These are phyloP conservation scores for Muschampia plurimacula DNA, from an alignment of 2,888 invertebrate species.

Conservation along the genomic window DNA sequence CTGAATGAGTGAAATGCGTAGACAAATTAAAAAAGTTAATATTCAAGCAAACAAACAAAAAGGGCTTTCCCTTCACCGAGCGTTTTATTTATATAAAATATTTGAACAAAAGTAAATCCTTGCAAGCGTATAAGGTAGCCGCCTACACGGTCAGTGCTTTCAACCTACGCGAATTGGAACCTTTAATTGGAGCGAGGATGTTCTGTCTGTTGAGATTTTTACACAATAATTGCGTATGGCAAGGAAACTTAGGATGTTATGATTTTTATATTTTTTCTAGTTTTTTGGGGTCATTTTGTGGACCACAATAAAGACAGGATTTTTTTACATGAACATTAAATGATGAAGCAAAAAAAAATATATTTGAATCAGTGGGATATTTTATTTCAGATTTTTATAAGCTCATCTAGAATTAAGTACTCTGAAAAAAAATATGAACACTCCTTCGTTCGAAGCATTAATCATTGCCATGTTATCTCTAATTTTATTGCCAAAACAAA, in stretches of 20 bases:
- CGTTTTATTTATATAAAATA: neutral
- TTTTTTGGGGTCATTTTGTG: too few relatives aligned
- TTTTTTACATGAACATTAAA: neutral
- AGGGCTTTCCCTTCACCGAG: neutral
- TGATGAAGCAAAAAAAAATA: too few relatives aligned
- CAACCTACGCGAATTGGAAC: constrained; percentile 40
- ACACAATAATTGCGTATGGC: neutral
- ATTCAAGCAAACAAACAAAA: neutral
- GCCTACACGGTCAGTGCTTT: constrained; percentile 22
- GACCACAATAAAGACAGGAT: too few relatives aligned
- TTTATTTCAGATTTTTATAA: too few relatives aligned
- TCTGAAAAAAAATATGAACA: neutral
- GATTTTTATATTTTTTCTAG: too few relatives aligned
- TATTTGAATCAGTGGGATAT: too few relatives aligned
- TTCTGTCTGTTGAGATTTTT: neutral
- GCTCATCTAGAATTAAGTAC: too few relatives aligned
- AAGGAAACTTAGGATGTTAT: too few relatives aligned
- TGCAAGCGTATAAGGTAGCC: neutral
- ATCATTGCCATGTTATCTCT: neutral
- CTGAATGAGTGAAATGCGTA: too few relatives aligned
- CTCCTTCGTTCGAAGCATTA: neutral
- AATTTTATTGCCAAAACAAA: constrained; percentile 8
- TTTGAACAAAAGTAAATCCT: neutral
- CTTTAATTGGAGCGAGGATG: constrained; percentile 48
- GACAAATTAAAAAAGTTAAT: neutral